Evolutionary conservation across 2,888 invertebrate species (phyloP), one percentile per base, ranked within the genome.

Genomic region (Coenonympha glycerion): DNA sequence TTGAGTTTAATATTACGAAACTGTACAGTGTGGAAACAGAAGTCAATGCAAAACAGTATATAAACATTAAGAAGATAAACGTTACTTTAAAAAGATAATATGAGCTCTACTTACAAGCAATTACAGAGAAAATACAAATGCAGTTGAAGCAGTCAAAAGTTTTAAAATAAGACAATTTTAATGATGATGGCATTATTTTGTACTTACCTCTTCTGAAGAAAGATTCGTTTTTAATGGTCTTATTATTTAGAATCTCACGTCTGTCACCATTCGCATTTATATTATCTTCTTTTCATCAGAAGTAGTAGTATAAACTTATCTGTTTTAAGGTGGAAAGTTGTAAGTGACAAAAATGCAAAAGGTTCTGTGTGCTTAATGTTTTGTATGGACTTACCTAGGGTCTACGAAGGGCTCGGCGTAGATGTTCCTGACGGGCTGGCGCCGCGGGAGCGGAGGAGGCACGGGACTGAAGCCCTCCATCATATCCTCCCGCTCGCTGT

Each of bases 331-430:
- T 6, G 16, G n/a, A 6, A 18, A 15, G 2, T 41, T 26, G 5
- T 6, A 0, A n/a, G 6, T 16, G 15, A 41, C 16, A 41, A 16
- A 41, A 26, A 18, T 41, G 3, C 15, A 28, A 26, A 41, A 2
- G 16, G 6, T 30, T 15, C 6, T 13, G 15, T 6, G 18, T 11
- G 15, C 19, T 36, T 11, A 5, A 19, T 6, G 34, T 30, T 47
- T 11, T 13, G 34, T 41, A 31, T 21, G 15, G 45, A 79, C 87
- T 86, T 78, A 88, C 88, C 88, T 87, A 72, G 86, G 88, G 69
- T 91, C 90, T 61, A 89, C 88, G 80, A 90, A 91, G 64, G 91
- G 91, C 69, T 91, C 91, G 31, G 91, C 90, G 66, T 91, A 91
- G 76, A 91, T 91, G 76, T 91, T 90, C 71, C 90, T 80, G 66